These are phyloP conservation scores for Siniperca knerii DNA, from an alignment of 2,113 vertebrate species.

Conservation along the genomic window DNA sequence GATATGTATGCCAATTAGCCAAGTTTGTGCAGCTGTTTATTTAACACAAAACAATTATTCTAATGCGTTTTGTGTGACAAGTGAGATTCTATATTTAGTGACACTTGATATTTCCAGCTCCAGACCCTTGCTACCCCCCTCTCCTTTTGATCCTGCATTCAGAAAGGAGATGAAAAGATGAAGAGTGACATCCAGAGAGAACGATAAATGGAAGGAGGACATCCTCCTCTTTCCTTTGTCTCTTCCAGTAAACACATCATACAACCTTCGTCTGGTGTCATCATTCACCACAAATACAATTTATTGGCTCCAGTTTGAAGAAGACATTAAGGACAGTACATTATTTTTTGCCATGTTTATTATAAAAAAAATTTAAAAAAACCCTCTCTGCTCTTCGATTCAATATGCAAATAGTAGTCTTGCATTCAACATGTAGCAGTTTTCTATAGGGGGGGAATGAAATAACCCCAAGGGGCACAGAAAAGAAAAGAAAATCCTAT, in stretches of 20 bases:
- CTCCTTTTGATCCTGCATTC: constrained; percentile 68
- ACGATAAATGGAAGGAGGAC: constrained; percentile 48
- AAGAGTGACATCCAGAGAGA: constrained; percentile 66
- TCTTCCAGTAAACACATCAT: constrained; percentile 47
- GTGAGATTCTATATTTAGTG: constrained; percentile 72
- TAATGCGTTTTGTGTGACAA: constrained; percentile 39
- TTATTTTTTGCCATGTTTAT: not conserved
- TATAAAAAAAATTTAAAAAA: not conserved
- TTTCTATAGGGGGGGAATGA: not conserved
- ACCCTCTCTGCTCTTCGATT: not conserved
- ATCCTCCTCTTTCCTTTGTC: constrained; percentile 44
- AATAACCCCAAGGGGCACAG: not conserved
- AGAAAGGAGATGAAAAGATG: constrained; percentile 75
- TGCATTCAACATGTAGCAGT: not conserved
- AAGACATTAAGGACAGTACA: not conserved
- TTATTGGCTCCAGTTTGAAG: constrained; percentile 19
- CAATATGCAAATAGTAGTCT: not conserved
- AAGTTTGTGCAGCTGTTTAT: constrained; percentile 44
- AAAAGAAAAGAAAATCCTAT: not conserved
- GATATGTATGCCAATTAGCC: constrained; percentile 3
- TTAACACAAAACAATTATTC: constrained; percentile 64
- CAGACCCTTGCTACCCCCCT: constrained; percentile 41
- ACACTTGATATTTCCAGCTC: constrained; percentile 69
- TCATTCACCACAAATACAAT: constrained; percentile 19
- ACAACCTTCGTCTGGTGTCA: constrained; percentile 20